These are phyloP conservation scores for Andricus quercusramuli DNA, from an alignment of 2,888 invertebrate genomes.

Conservation along the genomic window DNA sequence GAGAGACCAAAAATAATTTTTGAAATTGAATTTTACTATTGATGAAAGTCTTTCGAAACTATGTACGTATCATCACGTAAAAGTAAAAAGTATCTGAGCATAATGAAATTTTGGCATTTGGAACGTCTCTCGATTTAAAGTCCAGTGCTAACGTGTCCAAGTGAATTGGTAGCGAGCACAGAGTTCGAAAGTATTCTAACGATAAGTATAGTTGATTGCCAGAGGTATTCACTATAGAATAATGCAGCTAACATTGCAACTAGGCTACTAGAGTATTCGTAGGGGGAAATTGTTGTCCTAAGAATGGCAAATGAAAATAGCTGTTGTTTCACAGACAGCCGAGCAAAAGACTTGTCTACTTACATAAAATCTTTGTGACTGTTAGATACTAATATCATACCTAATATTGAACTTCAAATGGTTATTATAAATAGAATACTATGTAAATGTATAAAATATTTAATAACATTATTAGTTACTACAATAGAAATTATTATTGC, in stretches of 20 bases:
- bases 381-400: conserved; percentile 39
- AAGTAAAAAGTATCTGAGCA: not conserved
- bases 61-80: not conserved
- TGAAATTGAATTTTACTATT: not conserved
- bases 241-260: conserved; percentile 34
- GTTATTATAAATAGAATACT: conserved; percentile 45
- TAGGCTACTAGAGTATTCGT: conserved; percentile 34
- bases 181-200: conserved; percentile 38
- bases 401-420: conserved; percentile 42
- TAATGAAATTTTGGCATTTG: conserved; percentile 10
- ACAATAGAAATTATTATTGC: conserved; percentile 39
- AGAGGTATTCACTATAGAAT: conserved; percentile 39
- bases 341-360: conserved; percentile 45
- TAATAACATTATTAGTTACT: conserved; percentile 44
- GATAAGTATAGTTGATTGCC: conserved; percentile 39
- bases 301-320: not conserved
- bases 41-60: not conserved
- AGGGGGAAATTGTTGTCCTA: not conserved
- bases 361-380: conserved; percentile 46
- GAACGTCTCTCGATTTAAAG: conserved; percentile 17
- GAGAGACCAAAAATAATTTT: conserved; percentile 32
- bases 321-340: conserved; percentile 31
- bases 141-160: conserved; percentile 18
- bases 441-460: conserved; percentile 44
- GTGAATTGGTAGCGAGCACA: not conserved